These are phyloP conservation scores for Drosophila suboccidentalis DNA, from an alignment of 2,888 invertebrate genomes.

Conservation along the genomic window DNA sequence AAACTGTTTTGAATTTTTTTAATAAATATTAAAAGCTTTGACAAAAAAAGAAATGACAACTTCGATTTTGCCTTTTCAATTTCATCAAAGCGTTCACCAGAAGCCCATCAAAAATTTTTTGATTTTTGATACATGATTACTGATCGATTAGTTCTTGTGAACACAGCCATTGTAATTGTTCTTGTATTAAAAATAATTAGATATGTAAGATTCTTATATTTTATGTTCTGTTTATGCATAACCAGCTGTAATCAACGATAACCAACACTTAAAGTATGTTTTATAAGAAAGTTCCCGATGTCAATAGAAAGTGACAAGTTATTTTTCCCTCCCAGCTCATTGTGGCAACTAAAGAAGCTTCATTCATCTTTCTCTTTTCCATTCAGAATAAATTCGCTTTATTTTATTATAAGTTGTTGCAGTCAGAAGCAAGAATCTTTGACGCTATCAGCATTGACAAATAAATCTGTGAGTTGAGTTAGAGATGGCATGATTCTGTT, in stretches of 20 bases:
- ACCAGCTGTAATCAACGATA: conserved; percentile 44
- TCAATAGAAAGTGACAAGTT: conserved; percentile 23
- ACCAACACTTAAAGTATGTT: too few relatives aligned
- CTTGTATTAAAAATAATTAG: too few relatives aligned
- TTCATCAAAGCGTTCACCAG: too few relatives aligned
- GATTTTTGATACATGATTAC: too few relatives aligned
- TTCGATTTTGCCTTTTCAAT: too few relatives aligned
- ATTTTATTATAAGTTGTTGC: background rate
- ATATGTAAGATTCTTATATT: too few relatives aligned
- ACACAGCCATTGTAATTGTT: too few relatives aligned
- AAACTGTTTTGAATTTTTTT: too few relatives aligned
- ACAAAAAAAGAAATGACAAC: too few relatives aligned
- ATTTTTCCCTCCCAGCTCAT: conserved; percentile 11
- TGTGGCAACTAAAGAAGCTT: background rate
- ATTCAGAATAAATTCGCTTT: background rate
- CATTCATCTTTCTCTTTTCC: background rate
- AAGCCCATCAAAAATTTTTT: too few relatives aligned
- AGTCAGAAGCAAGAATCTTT: background rate
- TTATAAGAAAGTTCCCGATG: conserved; percentile 10
- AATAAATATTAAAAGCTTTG: too few relatives aligned
- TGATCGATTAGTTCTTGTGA: too few relatives aligned
- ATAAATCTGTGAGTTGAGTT: background rate
- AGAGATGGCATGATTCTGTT: conserved; percentile 2
- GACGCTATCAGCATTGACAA: background rate
- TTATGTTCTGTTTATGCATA: background rate